Evolutionary conservation across 2,113 vertebrate species (phyloP).

Genomic region (Macrotis lagotis): DNA sequence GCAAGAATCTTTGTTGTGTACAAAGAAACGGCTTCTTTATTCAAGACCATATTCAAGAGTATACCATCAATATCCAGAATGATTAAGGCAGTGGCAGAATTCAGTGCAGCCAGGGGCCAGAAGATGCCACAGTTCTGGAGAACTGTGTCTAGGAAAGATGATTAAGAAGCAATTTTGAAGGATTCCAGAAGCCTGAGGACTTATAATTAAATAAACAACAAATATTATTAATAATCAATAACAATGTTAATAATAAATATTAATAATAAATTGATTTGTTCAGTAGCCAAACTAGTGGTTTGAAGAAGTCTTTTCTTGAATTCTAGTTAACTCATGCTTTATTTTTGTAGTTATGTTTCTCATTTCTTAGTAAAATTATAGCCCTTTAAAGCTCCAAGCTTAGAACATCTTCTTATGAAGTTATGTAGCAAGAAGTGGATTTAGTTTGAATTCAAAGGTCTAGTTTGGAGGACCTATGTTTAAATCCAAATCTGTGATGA

Average conservation of each 20-base stretch:
- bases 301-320: not conserved
- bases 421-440: no score
- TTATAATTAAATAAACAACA: no score
- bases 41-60: not conserved
- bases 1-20: not conserved
- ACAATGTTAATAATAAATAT: no score
- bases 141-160: not conserved
- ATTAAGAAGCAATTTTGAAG: not conserved
- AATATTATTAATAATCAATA: no score
- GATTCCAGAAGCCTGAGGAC: not conserved
- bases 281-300: not conserved
- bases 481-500: not conserved
- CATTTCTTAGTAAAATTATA: constrained; percentile 34
- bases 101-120: not conserved
- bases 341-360: not conserved
- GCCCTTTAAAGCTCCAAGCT: constrained; percentile 7
- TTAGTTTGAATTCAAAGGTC: not conserved
- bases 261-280: no score
- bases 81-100: not conserved
- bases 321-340: not conserved
- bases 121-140: not conserved
- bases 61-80: no score
- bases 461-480: not conserved
- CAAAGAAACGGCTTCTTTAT: not conserved
- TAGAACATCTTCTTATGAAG: no score